phyloP scores from a whole-genome alignment of 2,888 invertebrate species.

The Tineola bisselliella region DNA sequence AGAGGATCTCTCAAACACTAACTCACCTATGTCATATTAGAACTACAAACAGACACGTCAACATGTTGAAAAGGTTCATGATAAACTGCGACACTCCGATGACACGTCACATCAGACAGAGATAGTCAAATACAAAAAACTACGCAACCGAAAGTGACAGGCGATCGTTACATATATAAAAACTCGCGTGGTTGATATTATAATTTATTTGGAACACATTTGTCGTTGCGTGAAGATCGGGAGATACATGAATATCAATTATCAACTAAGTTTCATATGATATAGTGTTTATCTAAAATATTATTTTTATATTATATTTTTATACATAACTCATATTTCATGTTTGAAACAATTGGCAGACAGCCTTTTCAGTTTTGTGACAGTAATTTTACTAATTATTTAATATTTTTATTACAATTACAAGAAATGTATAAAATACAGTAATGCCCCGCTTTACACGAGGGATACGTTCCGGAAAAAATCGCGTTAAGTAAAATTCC shows the following conservation, averaged over 20 bases:
- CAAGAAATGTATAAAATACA: no score
- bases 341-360: no score
- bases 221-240: conserved; percentile 67
- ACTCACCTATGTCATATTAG: conserved; percentile 19
- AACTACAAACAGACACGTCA: conserved; percentile 46
- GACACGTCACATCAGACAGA: conserved; percentile 40
- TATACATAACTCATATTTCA: no score
- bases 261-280: conserved; percentile 66
- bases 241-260: conserved; percentile 61
- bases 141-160: conserved; percentile 26
- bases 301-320: no score
- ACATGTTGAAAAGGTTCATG: conserved; percentile 50
- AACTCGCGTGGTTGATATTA: conserved; percentile 61
- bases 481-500: no score
- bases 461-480: no score
- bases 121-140: conserved; percentile 28
- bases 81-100: conserved; percentile 46
- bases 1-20: conserved; percentile 13
- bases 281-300: no score
- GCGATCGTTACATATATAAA: conserved; percentile 47
- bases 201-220: conserved; percentile 69
- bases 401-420: no score
- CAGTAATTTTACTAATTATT: no score
- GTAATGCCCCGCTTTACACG: no score
- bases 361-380: no score